Evolutionary conservation across 23 tunicate genomes (phyloP).

Genomic region (Diplosoma virens): DNA sequence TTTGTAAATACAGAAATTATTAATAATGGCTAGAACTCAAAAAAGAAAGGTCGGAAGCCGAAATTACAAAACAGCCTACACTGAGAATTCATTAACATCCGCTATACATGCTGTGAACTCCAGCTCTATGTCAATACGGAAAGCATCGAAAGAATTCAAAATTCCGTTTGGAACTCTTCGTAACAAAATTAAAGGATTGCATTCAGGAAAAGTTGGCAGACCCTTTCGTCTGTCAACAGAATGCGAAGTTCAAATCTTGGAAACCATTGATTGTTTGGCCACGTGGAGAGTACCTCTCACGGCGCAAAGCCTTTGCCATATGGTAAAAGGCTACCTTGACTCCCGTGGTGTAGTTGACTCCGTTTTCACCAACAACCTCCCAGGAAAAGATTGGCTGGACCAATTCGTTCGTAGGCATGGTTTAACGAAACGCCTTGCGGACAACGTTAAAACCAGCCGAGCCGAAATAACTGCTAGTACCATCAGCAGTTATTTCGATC

Average conservation of each 20-base stretch:
- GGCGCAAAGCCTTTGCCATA: background rate
- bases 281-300: slow-evolving; percentile 15
- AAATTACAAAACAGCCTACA: slow-evolving; percentile 1
- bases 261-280: slow-evolving; percentile 1
- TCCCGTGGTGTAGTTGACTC: background rate
- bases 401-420: background rate
- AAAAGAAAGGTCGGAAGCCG: slow-evolving; percentile 10
- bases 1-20: too few relatives aligned
- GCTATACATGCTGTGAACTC: background rate
- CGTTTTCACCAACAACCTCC: slow-evolving; percentile 12
- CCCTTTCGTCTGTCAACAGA: slow-evolving; percentile 17
- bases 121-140: background rate
- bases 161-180: slow-evolving; percentile 23
- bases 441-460: slow-evolving; percentile 1
- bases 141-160: slow-evolving; percentile 6
- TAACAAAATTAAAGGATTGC: background rate
- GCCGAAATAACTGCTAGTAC: slow-evolving; percentile 10
- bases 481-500: slow-evolving; percentile 14
- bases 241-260: slow-evolving; percentile 1
- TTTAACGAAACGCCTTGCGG: slow-evolving; percentile 10
- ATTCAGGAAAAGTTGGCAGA: slow-evolving; percentile 22
- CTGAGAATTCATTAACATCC: background rate
- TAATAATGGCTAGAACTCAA: slow-evolving; percentile 11
- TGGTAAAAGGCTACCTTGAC: slow-evolving; percentile 1
- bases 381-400: slow-evolving; percentile 3